Conservation (phyloP, 2,888 invertebrate species). For the Tenthredo distinguenda region DNA sequence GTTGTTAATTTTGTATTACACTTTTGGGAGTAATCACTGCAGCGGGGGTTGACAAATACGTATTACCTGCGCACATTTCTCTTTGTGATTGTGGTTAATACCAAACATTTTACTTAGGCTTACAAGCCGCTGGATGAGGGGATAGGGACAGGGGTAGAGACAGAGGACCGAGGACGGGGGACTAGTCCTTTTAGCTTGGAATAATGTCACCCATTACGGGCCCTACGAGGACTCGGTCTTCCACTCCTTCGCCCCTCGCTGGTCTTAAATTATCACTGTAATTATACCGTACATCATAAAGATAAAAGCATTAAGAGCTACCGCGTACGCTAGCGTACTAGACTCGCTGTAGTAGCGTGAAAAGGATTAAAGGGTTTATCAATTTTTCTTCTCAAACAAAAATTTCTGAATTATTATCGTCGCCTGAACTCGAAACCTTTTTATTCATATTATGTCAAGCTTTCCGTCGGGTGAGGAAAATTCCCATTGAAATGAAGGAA, state of each 20-base stretch:
- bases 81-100: slow-evolving; percentile 60
- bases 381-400: background rate
- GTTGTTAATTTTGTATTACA: background rate
- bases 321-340: slow-evolving; percentile 12
- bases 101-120: slow-evolving; percentile 71
- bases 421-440: background rate
- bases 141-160: background rate
- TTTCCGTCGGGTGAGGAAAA: background rate
- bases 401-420: background rate
- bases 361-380: slow-evolving; percentile 56
- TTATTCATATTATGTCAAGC: background rate
- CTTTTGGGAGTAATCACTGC: slow-evolving; percentile 31
- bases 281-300: slow-evolving; percentile 71
- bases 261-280: slow-evolving; percentile 71
- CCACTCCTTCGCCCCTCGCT: slow-evolving; percentile 33
- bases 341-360: slow-evolving; percentile 19
- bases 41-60: slow-evolving; percentile 36
- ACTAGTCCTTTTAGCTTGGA: slow-evolving; percentile 67
- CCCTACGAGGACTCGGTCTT: slow-evolving; percentile 64
- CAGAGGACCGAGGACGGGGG: background rate
- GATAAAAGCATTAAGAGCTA: slow-evolving; percentile 57
- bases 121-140: slow-evolving; percentile 48
- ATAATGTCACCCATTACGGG: slow-evolving; percentile 70
- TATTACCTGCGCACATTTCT: slow-evolving; percentile 24
- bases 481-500: background rate